Base-by-base conservation (phyloP, 2,888 invertebrate genomes). In the Timema podura region DNA sequence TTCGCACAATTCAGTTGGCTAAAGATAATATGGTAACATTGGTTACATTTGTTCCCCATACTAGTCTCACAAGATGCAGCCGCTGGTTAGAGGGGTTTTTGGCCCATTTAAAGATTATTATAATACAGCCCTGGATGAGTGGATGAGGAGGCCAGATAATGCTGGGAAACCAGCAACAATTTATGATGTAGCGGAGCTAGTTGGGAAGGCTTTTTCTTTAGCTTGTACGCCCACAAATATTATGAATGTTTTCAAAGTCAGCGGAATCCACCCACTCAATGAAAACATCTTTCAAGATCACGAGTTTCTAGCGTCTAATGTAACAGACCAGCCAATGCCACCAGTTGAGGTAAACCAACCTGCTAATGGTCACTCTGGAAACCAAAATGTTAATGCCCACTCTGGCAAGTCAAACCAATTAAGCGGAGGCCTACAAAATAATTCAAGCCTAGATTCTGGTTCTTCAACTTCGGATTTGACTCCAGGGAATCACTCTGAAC, bases 11-110 rank as follows among this genome's bases (percentile, higher is more conserved):
- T 45, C 74, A 79, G 72, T 77, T 74, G 67, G 77, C 76, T 45
- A 77, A 76, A 74, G 74, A 75, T n/a, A 77, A 78, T 74, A 78
- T 79, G 9, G 76, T 80, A 16, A 72, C 76, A 8, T 65, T 79
- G 65, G 71, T 80, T 13, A 76, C 78, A 46, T 76, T 79, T 67
- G 77, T 78, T 5, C 78, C 78, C 1, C 79, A 80, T 68, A 77
- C 77, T 70, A 74, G 76, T 1, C 79, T 1, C 79, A 80, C 69
- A 78, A 77, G 67, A 70, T 80, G 30, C 79, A 80, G 72, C 79
- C 79, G 11, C 73, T 79, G 5, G 78, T 80, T 71, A 68, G 77
- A 48, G 73, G 73, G 48, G 75, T 78, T 8, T 79, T 74, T 73
- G 77, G 77, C 6, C 77, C 79, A 15, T 75, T 80, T 7, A 80